Evolutionary conservation across 2,797 vertebrate species (phyloP).

Genomic region (Pseudopleuronectes americanus): DNA sequence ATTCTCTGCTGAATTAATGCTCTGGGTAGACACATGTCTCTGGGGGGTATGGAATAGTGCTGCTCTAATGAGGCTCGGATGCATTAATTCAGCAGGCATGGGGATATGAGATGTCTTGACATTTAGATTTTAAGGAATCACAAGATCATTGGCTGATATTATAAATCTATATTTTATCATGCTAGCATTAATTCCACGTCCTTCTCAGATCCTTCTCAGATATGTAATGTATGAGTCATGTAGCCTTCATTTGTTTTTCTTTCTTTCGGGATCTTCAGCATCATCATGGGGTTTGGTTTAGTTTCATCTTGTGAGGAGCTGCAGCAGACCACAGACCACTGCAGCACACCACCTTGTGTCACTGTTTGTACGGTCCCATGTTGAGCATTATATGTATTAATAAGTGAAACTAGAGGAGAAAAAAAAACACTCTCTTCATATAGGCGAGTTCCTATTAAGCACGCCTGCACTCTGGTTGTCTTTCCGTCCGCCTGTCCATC

Average conservation of each 20-base stretch:
- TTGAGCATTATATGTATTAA: conserved; percentile 11
- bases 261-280: conserved; percentile 9
- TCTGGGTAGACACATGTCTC: conserved; percentile 62
- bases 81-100: conserved; percentile 74
- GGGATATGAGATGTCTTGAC: conserved; percentile 74
- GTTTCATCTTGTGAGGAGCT: conserved; percentile 13
- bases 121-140: conserved; percentile 77
- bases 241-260: conserved; percentile 9
- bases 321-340: background rate
- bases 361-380: conserved; percentile 8
- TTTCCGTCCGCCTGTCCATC: background rate
- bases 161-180: conserved; percentile 71
- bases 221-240: conserved; percentile 36
- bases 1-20: conserved; percentile 44
- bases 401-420: conserved; percentile 2
- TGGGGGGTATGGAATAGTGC: conserved; percentile 61
- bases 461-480: background rate
- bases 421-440: background rate
- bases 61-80: conserved; percentile 72
- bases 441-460: background rate
- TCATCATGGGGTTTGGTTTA: conserved; percentile 15
- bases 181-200: conserved; percentile 42
- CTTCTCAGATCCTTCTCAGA: conserved; percentile 23
- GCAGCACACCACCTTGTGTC: too few relatives aligned
- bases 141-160: conserved; percentile 71